These are phyloP conservation scores for Leuciscus waleckii DNA, from an alignment of 2,797 vertebrate genomes.

Conservation along the genomic window DNA sequence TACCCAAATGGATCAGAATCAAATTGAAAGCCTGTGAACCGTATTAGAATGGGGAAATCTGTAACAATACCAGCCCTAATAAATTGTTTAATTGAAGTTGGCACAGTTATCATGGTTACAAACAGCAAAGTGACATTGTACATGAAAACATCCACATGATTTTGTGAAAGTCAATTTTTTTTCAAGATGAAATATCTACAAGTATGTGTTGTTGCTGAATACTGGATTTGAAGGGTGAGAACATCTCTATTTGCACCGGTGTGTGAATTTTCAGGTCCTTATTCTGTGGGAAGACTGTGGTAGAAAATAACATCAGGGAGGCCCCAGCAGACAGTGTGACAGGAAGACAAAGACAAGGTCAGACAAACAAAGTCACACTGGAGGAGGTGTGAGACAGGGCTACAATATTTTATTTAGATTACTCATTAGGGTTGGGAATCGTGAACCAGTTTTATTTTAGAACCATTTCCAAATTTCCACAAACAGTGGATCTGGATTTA, in stretches of 20 bases:
- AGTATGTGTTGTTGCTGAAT: background rate
- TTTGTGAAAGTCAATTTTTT: constrained; percentile 19
- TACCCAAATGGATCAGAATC: background rate
- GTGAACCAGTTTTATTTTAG: background rate
- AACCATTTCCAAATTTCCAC: background rate
- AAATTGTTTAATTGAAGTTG: background rate
- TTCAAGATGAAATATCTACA: background rate
- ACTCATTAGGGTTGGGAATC: background rate
- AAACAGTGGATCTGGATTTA: background rate
- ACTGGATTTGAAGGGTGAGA: constrained; percentile 1
- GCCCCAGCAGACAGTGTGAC: background rate
- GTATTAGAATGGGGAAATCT: background rate
- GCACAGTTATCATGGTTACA: background rate
- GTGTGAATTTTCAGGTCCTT: constrained; percentile 26
- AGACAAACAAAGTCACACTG: constrained; percentile 3
- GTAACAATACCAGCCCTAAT: background rate
- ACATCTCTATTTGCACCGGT: background rate
- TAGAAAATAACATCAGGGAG: background rate
- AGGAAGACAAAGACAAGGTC: background rate
- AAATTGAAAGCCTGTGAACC: background rate
- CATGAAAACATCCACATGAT: background rate
- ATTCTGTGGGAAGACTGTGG: constrained; percentile 5
- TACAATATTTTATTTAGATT: background rate
- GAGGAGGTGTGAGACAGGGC: background rate
- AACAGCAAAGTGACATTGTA: background rate